phyloP scores from a whole-genome alignment of 2,113 vertebrate genomes.

The Albula glossodonta region DNA sequence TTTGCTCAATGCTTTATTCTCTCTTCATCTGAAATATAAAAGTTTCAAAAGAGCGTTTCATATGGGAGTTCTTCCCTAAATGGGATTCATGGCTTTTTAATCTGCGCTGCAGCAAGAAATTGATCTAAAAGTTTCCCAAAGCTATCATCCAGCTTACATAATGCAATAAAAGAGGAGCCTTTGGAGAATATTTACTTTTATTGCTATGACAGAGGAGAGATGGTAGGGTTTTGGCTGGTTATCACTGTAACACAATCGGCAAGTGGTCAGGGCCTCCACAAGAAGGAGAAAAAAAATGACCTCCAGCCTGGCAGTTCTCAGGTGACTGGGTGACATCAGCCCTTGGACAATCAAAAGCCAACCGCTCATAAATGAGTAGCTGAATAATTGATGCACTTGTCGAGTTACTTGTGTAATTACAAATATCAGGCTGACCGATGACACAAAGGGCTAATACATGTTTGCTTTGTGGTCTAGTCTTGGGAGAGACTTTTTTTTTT shows the following conservation, averaged over 20 bases:
- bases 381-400: neutral
- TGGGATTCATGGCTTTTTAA: constrained; percentile 78
- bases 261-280: constrained; percentile 2
- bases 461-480: neutral
- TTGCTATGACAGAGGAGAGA: constrained; percentile 65
- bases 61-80: constrained; percentile 75
- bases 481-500: too few species aligned
- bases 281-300: neutral
- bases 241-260: constrained; percentile 25
- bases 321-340: neutral
- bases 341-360: neutral
- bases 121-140: constrained; percentile 77
- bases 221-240: constrained; percentile 40
- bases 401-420: neutral
- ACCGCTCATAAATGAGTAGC: neutral
- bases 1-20: constrained; percentile 70
- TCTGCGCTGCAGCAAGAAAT: constrained; percentile 70
- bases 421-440: neutral
- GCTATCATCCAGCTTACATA: constrained; percentile 71
- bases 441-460: neutral
- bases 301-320: neutral
- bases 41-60: constrained; percentile 75
- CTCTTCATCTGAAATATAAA: constrained; percentile 74
- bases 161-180: constrained; percentile 64
- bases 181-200: constrained; percentile 71